Base-by-base conservation (phyloP, 2,113 vertebrate genomes). In the Meleagris gallopavo region DNA sequence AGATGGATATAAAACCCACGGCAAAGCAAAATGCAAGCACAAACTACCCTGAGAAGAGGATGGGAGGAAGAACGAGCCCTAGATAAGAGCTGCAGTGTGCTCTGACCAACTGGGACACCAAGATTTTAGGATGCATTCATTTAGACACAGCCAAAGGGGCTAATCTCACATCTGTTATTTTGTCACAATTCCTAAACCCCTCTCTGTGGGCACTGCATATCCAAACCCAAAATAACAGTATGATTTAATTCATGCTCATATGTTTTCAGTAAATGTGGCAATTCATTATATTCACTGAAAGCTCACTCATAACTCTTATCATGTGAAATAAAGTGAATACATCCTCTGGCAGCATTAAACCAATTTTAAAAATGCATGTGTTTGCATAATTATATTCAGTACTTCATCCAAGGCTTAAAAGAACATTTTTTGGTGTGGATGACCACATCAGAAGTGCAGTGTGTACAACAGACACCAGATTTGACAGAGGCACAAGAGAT, bases 161-260 rank as follows among this genome's bases (percentile, higher is more conserved):
- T 93, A 94, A 95, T 92, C 83, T 95, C 88, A 78, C 95, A 96
- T 92, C 95, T 95, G 96, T 90, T 95, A 88, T 92, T 95, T 96
- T 96, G 91, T 89, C 84, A 96, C 82, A 92, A 85, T 75, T 96
- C 78, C 82, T 55, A 94, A 94, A 85, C 50, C 86, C 85, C 75
- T 92, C 93, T 96, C 89, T 83, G 89, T 85, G 94, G 86, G 82
- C 91, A 94, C 32, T 52, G 75, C 87, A 38, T 73, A 91, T 67
- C 79, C 75, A 94, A 91, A 94, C 71, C 64, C 79, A 89, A 96
- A 95, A 92, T 91, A 94, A 94, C 54, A 70, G 71, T 55, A 41
- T 91, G 94, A 94, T 94, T 95, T 93, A 95, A 74, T 80, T 66
- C 84, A 60, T 38, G 82, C 77, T 96, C 60, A 64, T 87, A 76